Evolutionary conservation across 2,113 vertebrate species (phyloP).

Genomic region (Aythya baeri): DNA sequence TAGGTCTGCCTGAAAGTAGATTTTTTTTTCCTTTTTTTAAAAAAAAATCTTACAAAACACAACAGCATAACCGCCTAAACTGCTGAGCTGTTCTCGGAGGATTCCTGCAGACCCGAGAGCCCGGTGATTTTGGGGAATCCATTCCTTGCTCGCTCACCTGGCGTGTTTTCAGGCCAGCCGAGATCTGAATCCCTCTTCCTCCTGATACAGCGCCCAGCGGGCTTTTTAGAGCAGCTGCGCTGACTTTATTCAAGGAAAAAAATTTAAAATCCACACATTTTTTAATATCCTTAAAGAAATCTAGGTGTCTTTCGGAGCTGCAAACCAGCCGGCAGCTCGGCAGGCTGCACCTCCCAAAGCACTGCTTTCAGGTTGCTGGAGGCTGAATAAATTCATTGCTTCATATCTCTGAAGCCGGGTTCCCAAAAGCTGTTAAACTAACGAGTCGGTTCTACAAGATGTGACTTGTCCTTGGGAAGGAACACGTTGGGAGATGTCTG

Average conservation of each 20-base stretch:
- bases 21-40: background rate
- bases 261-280: background rate
- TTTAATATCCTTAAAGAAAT: background rate
- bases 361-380: background rate
- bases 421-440: slow-evolving; percentile 16
- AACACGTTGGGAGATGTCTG: background rate
- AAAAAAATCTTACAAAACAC: background rate
- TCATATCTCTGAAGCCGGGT: background rate
- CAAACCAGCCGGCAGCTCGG: background rate
- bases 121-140: background rate
- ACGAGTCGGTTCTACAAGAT: background rate
- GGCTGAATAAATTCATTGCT: slow-evolving; percentile 6
- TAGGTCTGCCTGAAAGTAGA: slow-evolving; percentile 5
- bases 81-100: background rate
- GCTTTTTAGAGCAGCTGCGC: background rate
- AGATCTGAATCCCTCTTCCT: background rate
- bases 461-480: background rate
- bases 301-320: background rate
- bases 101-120: background rate
- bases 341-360: background rate
- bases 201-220: background rate
- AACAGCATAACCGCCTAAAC: background rate
- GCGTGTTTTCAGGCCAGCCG: background rate
- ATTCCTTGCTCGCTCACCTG: background rate
- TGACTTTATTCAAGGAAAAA: background rate